Percentiles rank a stretch among this genome's conserved stretches.
phyloP scores from a whole-genome alignment of 2,797 vertebrate genomes.

The Danio jaintianensis region DNA sequence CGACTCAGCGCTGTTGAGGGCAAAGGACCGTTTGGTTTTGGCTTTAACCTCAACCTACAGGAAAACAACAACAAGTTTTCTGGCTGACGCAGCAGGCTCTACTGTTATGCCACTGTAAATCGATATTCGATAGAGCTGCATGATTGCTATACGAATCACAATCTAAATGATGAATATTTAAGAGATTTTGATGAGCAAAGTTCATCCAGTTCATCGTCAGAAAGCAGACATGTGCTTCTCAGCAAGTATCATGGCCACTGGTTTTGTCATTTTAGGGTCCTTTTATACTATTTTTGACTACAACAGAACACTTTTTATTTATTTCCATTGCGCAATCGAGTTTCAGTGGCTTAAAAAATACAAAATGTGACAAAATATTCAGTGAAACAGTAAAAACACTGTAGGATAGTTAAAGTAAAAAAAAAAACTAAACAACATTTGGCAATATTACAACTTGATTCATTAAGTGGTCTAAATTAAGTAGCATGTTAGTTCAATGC shows the following conservation, averaged over 20 bases:
- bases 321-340: too few relatives aligned
- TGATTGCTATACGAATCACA: conserved; percentile 24
- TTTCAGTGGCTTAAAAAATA: too few relatives aligned
- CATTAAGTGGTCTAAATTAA: too few relatives aligned
- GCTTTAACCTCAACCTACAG: conserved; percentile 59
- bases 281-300: too few relatives aligned
- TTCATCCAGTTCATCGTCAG: background rate
- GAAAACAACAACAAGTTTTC: conserved; percentile 32
- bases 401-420: too few relatives aligned
- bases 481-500: too few relatives aligned
- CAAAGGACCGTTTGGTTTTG: conserved; percentile 62
- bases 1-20: conserved; percentile 60
- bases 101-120: conserved; percentile 14
- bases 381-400: too few relatives aligned
- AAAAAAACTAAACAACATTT: too few relatives aligned
- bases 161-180: conserved; percentile 29
- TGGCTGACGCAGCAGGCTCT: conserved; percentile 15
- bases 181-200: conserved; percentile 16
- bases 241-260: background rate
- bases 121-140: conserved; percentile 14
- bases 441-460: too few relatives aligned
- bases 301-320: too few relatives aligned
- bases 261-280: background rate
- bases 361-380: too few relatives aligned
- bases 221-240: background rate